Evolutionary conservation across 2,888 invertebrate species (phyloP), one percentile per base, ranked within the genome.

Genomic region (Piscicola geometra): DNA sequence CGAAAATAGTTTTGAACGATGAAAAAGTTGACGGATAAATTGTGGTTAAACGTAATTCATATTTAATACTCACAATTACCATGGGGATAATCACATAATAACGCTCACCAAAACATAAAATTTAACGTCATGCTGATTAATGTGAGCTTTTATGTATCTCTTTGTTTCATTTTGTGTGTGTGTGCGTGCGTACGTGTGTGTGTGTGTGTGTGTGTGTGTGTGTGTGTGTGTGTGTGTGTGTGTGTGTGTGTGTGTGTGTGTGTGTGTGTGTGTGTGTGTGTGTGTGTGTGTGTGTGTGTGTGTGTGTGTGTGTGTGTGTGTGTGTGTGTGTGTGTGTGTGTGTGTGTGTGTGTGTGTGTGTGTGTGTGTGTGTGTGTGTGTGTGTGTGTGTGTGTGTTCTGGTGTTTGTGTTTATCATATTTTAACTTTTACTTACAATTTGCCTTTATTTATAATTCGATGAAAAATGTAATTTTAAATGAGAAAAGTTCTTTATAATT

Each of bases 171-270:
- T 64, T 5, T 64, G 30, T 64, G 64, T 64, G 30, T 64, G 64
- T 64, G 30, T 64, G 64, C 21, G 30, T 64, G 64, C 21, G 30
- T 64, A n/a, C 21, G 30, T 64, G 64, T 64, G 30, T 64, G 64
- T 64, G 30, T 64, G 64, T 64, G 30, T 64, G 64, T 64, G 30
- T 64, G 64, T 30, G 32, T 68, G 68, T 68, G 32, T 68, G 68
- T 68, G 32, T 68, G 68, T 68, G 32, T 68, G 68, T 68, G 32
- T 68, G 68, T 68, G 32, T 68, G 68, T 68, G 32, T 68, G 68
- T 68, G 32, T 68, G 68, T 68, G 32, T 68, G 68, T 68, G 32
- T 68, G 68, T 68, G 32, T 68, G 68, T 68, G 32, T 68, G 68
- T 68, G 32, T 33, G 35, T 68, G 32, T 33, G 5, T 68, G 32